phyloP scores from a whole-genome alignment of 2,113 vertebrate species.

The Spermophilus dauricus region DNA sequence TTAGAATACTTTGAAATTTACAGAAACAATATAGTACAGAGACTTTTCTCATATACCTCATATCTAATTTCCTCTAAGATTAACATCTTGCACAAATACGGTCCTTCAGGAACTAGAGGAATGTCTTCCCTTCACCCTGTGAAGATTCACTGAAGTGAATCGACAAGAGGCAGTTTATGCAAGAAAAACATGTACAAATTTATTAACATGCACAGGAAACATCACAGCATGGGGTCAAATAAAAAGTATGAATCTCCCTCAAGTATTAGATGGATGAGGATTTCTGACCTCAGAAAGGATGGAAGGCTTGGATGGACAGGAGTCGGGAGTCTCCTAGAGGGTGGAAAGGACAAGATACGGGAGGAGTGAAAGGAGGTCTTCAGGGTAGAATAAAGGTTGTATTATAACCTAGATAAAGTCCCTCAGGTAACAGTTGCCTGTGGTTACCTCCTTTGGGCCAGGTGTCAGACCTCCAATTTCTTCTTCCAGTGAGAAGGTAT shows the following conservation, averaged over 20 bases:
- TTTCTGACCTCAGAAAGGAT: background rate
- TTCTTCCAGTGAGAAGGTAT: background rate
- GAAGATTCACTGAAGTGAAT: background rate
- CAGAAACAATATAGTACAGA: background rate
- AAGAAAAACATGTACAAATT: background rate
- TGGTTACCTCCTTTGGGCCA: background rate
- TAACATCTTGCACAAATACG: background rate
- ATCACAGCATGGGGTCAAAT: background rate
- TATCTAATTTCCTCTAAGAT: background rate
- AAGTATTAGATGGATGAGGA: background rate
- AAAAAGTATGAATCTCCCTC: background rate
- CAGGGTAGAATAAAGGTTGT: background rate
- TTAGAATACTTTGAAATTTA: conserved; percentile 34
- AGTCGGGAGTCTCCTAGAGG: background rate
- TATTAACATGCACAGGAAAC: background rate
- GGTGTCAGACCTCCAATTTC: too few relatives aligned
- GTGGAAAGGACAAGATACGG: too few relatives aligned
- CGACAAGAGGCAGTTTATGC: background rate
- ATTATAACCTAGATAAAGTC: background rate
- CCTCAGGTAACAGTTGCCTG: background rate
- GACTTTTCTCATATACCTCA: background rate
- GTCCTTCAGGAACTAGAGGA: background rate
- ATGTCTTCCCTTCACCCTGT: background rate
- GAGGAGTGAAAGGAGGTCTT: background rate
- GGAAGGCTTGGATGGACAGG: too few relatives aligned